Evolutionary conservation across 2,113 vertebrate species (phyloP), one percentile per base, ranked within the genome.

Genomic region (Nettapus auritus): DNA sequence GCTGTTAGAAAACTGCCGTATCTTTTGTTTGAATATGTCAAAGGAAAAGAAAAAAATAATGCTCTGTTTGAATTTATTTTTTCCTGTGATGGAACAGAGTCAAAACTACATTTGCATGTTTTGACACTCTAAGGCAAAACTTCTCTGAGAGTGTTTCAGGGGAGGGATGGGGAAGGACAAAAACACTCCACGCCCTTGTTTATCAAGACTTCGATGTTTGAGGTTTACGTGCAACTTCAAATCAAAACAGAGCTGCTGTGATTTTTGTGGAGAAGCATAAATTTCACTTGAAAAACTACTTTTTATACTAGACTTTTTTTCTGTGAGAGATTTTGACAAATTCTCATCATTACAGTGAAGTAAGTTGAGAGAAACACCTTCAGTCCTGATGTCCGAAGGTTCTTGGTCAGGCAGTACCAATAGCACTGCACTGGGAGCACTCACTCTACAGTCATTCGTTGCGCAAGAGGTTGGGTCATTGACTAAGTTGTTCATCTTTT

Each of bases 91-190:
- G 71, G 48, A 86, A 79, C 6, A 66, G 68, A 83, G 22, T 79
- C 15, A 93, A 73, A 80, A 82, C 29, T 69, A 16, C 57, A 50
- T 78, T 82, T 91, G 82, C 82, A 67, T 89, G 79, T 93, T 95
- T 93, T 95, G 36, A 94, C 86, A 95, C 92, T 97, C 70, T 55
- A 44, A 97, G 90, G 92, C 93, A 93, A 88, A 85, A 53, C 56
- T 59, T 91, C 63, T 77, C 21, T 40, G 9, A 64, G 46, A 77
- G 18, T 8, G 10, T 89, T 95, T 85, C 78, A 69, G 83, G 62
- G 76, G 50, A 89, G 46, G 16, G 42, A 52, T 74, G 44, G 40
- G 22, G 52, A 33, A 90, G 31, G 22, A 62, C 20, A 88, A 86
- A 93, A 7, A 1, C 50, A 25, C 12, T 55, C 48, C 48, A n/a